A percentile compares a stretch with the other conserved stretches of the same genome.
Evolutionary conservation across 92 coral and sea anemone species (phyloP).

Genomic region (Palythoa grandis): DNA sequence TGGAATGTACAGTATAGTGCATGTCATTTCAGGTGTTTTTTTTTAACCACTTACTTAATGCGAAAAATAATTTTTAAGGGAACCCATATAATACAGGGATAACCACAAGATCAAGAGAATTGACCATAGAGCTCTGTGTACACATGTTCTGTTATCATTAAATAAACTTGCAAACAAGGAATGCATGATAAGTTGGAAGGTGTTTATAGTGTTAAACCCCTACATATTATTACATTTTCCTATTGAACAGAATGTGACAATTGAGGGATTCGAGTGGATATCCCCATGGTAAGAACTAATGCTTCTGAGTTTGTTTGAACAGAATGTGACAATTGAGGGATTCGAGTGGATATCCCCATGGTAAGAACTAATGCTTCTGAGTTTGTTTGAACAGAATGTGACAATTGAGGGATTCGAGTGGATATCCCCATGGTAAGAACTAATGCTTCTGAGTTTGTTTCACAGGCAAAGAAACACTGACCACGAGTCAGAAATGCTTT

Average conservation of each 20-base stretch:
- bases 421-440: constrained; percentile 77
- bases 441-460: not conserved
- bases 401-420: constrained; percentile 76
- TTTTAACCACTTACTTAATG: too few relatives aligned
- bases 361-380: constrained; percentile 49
- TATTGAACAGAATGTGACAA: constrained; percentile 55
- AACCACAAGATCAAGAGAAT: too few relatives aligned
- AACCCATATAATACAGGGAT: too few relatives aligned
- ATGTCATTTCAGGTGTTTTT: too few relatives aligned
- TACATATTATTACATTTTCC: not conserved
- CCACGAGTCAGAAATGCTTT: too few relatives aligned
- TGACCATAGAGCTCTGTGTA: too few relatives aligned
- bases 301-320: not conserved
- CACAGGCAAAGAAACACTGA: too few relatives aligned
- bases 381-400: constrained; percentile 50
- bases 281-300: constrained; percentile 70
- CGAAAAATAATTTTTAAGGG: too few relatives aligned
- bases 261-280: constrained; percentile 81
- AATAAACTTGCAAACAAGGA: too few relatives aligned
- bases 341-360: constrained; percentile 83
- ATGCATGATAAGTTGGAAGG: not conserved
- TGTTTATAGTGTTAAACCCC: not conserved
- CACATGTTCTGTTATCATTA: too few relatives aligned
- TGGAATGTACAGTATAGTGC: too few relatives aligned
- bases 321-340: constrained; percentile 69